Percentiles rank a stretch among this genome's conserved stretches.
Conservation (phyloP, 2,113 vertebrate species). For the Gasterosteus nipponicus region DNA sequence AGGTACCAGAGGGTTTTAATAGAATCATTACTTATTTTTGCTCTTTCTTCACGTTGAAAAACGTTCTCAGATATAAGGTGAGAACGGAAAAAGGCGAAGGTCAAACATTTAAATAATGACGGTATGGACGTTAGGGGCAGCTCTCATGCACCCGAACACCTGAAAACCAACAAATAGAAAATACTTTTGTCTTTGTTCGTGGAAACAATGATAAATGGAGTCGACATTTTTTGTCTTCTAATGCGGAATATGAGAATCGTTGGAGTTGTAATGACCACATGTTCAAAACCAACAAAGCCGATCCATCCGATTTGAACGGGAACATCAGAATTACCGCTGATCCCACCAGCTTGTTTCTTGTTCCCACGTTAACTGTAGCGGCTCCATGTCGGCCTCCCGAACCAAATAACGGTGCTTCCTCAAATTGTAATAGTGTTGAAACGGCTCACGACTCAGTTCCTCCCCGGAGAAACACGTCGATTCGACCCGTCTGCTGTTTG, state of each 20-base stretch:
- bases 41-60: background rate
- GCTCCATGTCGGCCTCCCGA: background rate
- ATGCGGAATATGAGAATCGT: background rate
- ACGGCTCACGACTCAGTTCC: background rate
- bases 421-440: conserved; percentile 11
- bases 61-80: background rate
- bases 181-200: background rate
- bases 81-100: background rate
- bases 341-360: background rate
- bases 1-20: conserved; percentile 77
- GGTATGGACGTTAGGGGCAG: background rate
- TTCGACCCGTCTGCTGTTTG: conserved; percentile 38
- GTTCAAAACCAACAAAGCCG: conserved; percentile 22
- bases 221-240: background rate
- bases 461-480: background rate
- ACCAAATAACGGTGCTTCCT: conserved; percentile 11
- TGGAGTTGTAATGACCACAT: background rate
- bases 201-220: background rate
- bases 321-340: conserved; percentile 19
- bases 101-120: background rate
- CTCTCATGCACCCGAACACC: background rate
- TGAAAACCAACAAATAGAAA: conserved; percentile 15
- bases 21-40: background rate
- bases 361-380: background rate
- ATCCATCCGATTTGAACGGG: conserved; percentile 35